A percentile compares a stretch with the other conserved stretches of the same genome.
These are phyloP conservation scores for Listronotus oregonensis DNA, from an alignment of 1,140 invertebrate species.

Conservation along the genomic window DNA sequence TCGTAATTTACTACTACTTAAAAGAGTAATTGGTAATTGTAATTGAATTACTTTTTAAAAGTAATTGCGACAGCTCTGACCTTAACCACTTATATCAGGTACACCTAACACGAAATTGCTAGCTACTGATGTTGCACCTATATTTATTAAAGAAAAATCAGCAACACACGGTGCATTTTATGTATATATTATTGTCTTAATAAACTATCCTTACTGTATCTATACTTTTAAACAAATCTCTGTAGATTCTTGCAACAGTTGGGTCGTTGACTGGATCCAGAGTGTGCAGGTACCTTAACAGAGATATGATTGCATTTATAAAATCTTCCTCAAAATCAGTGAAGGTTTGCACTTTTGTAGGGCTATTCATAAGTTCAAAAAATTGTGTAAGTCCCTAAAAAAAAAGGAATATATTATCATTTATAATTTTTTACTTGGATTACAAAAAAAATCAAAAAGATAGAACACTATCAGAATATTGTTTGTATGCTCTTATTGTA, in stretches of 20 bases:
- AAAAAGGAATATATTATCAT: constrained; percentile 55
- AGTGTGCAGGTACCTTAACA: constrained; percentile 67
- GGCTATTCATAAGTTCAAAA: constrained; percentile 57
- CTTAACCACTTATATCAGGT: constrained; percentile 64
- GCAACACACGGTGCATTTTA: too few relatives aligned
- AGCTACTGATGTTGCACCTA: constrained; percentile 35
- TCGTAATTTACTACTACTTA: too few relatives aligned
- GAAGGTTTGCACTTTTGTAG: constrained; percentile 68
- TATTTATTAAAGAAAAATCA: too few relatives aligned
- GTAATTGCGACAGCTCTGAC: too few relatives aligned
- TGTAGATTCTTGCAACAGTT: constrained; percentile 62
- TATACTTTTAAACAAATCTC: constrained; percentile 68
- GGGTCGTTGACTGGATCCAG: constrained; percentile 55
- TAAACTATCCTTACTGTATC: constrained; percentile 61
- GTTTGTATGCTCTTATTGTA: too few relatives aligned
- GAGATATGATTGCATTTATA: constrained; percentile 70
- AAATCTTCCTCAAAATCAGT: constrained; percentile 76
- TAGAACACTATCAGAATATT: too few relatives aligned
- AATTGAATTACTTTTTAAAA: too few relatives aligned
- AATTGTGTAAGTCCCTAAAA: constrained; percentile 73
- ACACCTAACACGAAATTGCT: constrained; percentile 62
- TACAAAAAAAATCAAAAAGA: too few relatives aligned
- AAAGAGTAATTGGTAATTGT: too few relatives aligned
- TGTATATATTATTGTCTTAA: too few relatives aligned
- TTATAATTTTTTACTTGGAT: too few relatives aligned